Base-by-base conservation (phyloP, 2,113 vertebrate genomes). In the Eptatretus burgeri region DNA sequence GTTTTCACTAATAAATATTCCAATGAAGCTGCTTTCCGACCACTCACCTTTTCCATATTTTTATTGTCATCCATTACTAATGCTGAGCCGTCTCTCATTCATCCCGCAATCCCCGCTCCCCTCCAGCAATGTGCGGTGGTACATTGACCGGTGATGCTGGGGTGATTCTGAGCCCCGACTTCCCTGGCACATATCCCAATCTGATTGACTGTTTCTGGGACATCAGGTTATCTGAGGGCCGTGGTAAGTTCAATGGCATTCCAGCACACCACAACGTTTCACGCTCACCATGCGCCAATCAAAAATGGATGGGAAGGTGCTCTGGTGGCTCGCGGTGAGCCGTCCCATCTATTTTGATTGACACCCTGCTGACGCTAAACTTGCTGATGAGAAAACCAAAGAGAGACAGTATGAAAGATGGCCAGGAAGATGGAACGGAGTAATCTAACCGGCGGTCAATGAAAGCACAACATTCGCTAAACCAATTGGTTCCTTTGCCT, bases 121-220 rank as follows among this genome's bases (percentile, higher is more conserved):
- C 69, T 71, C 51, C 73, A 98, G 91, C 89, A 3, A 84, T 86
- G 70, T 98, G 89, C 68, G 91, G 91, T 18, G 91, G 91, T 66
- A 76, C 81, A 41, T 75, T 77, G 13, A 82, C 85, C 49, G 87
- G 89, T 68, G 79, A 84, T 80, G 87, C 91, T 67, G 89, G 86
- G 60, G 87, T 94, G 67, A 88, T 95, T 69, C 79, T 98, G 70
- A 98, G 89, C 69, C 91, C 91, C 0, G 91, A 89, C 63, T 98
- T 95, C 76, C 91, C 86, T 52, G 91, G 91, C 63, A 98, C 94
- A 74, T 94, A 95, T 64, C 91, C 91, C 50, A 95, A 89, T 76
- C 94, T 93, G 76, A 76, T 84, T 69, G 91, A 98, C 74, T 95
- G 91, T 73, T 83, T 83, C 0, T 98, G 91, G 91, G 87, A 79